Evolutionary conservation across 2,797 vertebrate species (phyloP), one percentile per base, ranked within the genome.

Genomic region (Tenualosa ilisha): DNA sequence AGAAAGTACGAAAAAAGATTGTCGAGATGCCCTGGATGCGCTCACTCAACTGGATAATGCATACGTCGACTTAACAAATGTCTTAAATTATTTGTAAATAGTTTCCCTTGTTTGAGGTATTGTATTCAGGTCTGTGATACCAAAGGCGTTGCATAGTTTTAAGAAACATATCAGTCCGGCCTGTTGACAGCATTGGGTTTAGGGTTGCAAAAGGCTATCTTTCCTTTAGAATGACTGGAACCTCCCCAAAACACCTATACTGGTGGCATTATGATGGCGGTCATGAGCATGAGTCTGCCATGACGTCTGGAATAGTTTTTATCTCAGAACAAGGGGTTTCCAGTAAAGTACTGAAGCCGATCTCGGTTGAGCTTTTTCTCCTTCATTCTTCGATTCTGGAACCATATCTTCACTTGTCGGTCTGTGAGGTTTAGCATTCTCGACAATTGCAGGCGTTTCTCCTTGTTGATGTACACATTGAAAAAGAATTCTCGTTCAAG

Each of bases 401-500:
- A 99, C 98, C 98, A 99, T 87, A 99, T 99, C 96, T 99, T 99
- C 92, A 99, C 98, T 96, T 99, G 98, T 82, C 98, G 97, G 88
- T 99, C 98, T 91, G 98, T 97, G 88, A 99, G 97, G 90, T 97
- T 98, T 90, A 99, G 95, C 97, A 99, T 98, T 93, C 98, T 94
- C 90, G 98, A 98, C 90, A 99, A 94, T 90, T 99, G 98, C 56
- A 99, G 96, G 88, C 98, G 97, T 93, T 99, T 99, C 92, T 99
- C 98, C 95, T 99, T 99, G 96, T 99, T 99, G 94, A 99, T 99
- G 93, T 99, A 99, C 88, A 99, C 98, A 91, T 98, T 99, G 97
- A 99, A 99, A 97, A 99, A 99, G 96, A 99, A 99, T 94, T 99
- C 98, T 91, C 98, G 96, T 96, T 99, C 98, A 96, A 99, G 97